These are phyloP conservation scores for Anthopleura xanthogrammica DNA, from an alignment of 92 coral and sea anemone species.

Conservation along the genomic window DNA sequence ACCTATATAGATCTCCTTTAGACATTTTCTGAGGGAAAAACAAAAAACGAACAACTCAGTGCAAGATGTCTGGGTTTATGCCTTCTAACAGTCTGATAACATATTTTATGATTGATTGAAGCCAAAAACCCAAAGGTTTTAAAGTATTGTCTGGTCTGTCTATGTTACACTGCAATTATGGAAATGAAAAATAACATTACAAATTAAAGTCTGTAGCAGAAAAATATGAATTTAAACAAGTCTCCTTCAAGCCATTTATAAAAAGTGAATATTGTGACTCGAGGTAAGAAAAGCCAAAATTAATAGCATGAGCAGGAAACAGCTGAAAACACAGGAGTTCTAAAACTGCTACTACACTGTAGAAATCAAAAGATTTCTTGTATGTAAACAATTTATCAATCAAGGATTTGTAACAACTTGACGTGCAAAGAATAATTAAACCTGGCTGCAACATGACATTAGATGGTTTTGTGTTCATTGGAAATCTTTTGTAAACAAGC, in stretches of 20 bases:
- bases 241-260: background rate
- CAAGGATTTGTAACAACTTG: background rate
- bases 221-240: background rate
- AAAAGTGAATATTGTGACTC: background rate
- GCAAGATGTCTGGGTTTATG: too few relatives aligned
- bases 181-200: too few relatives aligned
- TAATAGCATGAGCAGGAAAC: background rate
- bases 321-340: background rate
- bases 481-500: background rate
- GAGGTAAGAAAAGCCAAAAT: background rate
- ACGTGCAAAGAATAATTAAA: background rate
- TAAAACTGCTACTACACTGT: background rate
- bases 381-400: too few relatives aligned
- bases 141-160: too few relatives aligned
- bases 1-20: constrained; percentile 93
- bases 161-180: background rate
- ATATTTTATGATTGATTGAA: too few relatives aligned
- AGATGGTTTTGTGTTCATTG: background rate
- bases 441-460: background rate
- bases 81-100: too few relatives aligned
- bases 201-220: background rate
- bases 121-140: too few relatives aligned
- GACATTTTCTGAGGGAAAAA: constrained; percentile 62
- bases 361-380: too few relatives aligned
- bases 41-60: background rate